phyloP scores from a whole-genome alignment of 2,113 vertebrate species.

The Ochotona princeps region DNA sequence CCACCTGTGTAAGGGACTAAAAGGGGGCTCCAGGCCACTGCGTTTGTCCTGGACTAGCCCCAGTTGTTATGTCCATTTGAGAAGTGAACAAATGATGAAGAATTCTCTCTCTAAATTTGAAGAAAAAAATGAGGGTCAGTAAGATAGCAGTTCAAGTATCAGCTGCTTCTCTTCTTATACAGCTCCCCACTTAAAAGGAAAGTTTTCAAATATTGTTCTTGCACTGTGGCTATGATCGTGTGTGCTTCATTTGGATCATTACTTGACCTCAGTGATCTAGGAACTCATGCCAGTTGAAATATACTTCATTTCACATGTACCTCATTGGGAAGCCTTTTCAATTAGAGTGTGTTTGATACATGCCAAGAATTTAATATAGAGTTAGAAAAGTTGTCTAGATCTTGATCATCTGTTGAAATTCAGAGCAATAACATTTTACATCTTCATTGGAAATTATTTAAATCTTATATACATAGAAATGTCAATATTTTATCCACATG shows the following conservation, averaged over 20 bases:
- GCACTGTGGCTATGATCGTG: slow-evolving; percentile 74
- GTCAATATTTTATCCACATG: not conserved
- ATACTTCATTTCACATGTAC: slow-evolving; percentile 78
- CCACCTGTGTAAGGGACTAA: too few species aligned
- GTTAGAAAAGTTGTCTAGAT: slow-evolving; percentile 78
- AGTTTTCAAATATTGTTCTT: slow-evolving; percentile 69
- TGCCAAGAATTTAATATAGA: slow-evolving; percentile 60
- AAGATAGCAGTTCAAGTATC: too few species aligned
- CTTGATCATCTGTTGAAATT: slow-evolving; percentile 48
- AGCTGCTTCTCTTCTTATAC: too few species aligned
- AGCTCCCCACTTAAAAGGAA: not conserved
- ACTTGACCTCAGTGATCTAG: slow-evolving; percentile 71
- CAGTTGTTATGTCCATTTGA: too few species aligned
- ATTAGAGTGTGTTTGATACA: slow-evolving; percentile 76
- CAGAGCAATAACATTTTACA: slow-evolving; percentile 78
- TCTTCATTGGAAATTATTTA: slow-evolving; percentile 78
- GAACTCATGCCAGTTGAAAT: slow-evolving; percentile 74
- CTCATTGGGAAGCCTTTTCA: slow-evolving; percentile 78
- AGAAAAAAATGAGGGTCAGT: too few species aligned
- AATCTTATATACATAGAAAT: slow-evolving; percentile 73
- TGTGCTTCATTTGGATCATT: slow-evolving; percentile 74
- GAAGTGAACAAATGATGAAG: too few species aligned
- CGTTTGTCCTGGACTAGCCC: too few species aligned
- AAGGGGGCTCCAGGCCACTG: too few species aligned
- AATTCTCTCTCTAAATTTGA: too few species aligned